Evolutionary conservation across 2,113 vertebrate species (phyloP).

Genomic region (Sturnus vulgaris): DNA sequence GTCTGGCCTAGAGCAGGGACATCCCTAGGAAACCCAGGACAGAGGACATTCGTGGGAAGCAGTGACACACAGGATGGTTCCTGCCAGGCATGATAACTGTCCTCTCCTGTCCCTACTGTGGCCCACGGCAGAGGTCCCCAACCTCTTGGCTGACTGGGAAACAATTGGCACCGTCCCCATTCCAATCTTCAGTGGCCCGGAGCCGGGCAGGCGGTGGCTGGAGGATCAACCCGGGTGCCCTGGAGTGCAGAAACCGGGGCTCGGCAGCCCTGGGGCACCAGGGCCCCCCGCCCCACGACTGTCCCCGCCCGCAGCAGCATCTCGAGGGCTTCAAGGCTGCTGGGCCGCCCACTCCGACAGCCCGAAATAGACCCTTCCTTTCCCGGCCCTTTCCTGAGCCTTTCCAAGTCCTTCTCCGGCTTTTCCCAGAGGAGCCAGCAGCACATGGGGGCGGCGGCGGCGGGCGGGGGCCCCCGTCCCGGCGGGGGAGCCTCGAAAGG

Average conservation of each 20-base stretch:
- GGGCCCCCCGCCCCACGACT: neutral
- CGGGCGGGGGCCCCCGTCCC: neutral
- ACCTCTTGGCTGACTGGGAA: neutral
- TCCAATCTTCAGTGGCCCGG: neutral
- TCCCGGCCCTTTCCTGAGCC: neutral
- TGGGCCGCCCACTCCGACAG: neutral
- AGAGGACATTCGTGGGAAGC: neutral
- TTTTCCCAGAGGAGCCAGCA: neutral
- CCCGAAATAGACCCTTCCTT: neutral
- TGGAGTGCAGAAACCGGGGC: neutral
- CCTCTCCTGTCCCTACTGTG: neutral
- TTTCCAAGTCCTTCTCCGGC: neutral
- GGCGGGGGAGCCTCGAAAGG: neutral
- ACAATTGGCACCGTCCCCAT: neutral
- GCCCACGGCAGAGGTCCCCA: neutral
- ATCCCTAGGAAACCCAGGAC: neutral
- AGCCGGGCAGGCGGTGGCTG: rapidly evolving
- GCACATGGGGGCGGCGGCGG: neutral
- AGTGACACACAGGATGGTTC: neutral
- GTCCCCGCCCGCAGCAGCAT: neutral
- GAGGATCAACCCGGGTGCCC: too few species aligned
- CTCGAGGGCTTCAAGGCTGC: neutral
- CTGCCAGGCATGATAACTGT: neutral
- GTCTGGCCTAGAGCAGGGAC: neutral
- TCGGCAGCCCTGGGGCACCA: neutral